Evolutionary conservation across 1,140 invertebrate genomes (phyloP), one percentile per base, ranked within the genome.

Genomic region (Metaphire vulgaris): DNA sequence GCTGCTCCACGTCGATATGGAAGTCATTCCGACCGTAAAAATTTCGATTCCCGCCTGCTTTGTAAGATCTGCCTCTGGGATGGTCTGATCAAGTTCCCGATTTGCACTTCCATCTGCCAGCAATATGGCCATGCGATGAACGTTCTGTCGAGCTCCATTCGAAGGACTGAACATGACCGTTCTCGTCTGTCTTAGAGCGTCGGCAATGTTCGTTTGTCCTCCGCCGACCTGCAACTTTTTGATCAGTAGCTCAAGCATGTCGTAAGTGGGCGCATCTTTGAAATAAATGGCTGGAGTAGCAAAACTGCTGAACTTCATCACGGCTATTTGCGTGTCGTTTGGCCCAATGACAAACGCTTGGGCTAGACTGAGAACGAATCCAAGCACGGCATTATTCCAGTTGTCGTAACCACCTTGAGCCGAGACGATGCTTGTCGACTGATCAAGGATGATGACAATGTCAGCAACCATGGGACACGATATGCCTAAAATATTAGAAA

Each of bases 101-200:
- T 77, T 77, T n/a, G 70, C 56, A 56, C 34, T 30, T 31, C 76
- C 76, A 71, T 77, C 76, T 56, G 76, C 68, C 26, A 77, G 66
- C 16, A 77, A 56, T 29, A 77, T 16, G 33, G 68, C 33, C 21
- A 77, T 68, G 76, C 74, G 74, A 1, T 31, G 26, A 33, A 77
- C 76, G 21, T 26, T 29, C 1, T 26, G 16, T 69, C 72, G 32
- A n/a, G 21, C 32, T n/a, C n/a, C n/a, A n/a, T n/a, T n/a, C n/a
- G n/a, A n/a, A n/a, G n/a, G n/a, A n/a, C n/a, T n/a, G n/a, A 74
- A 74, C 72, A 74, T 74, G 1, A n/a, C n/a, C n/a, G n/a, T 26
- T 33, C 28, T 29, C 28, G 26, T 33, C n/a, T 71, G 1, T 71
- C 69, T 71, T 30, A 71, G 26, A 33, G 26, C 69, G n/a, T 71